Evolutionary conservation across 2,888 invertebrate species (phyloP).

Genomic region (Merodon equestris): DNA sequence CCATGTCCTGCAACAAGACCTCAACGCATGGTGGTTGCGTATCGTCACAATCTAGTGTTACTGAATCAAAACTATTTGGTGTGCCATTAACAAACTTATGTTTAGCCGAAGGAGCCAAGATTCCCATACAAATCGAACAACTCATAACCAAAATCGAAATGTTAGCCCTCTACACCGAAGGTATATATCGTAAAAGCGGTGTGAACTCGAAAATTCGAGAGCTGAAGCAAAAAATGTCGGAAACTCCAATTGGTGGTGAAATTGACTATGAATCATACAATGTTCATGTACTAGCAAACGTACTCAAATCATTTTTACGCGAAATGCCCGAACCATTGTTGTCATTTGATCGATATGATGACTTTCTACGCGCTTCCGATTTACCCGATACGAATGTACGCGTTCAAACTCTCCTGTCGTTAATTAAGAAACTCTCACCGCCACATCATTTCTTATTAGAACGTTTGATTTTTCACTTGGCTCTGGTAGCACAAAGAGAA

Average conservation of each 20-base stretch:
- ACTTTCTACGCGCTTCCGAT: constrained; percentile 93
- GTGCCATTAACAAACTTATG: constrained; percentile 87
- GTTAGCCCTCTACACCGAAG: constrained; percentile 94
- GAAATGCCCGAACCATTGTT: constrained; percentile 96
- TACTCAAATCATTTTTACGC: constrained; percentile 92
- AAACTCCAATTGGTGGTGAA: constrained; percentile 83
- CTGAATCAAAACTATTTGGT: constrained; percentile 84
- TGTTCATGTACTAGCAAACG: constrained; percentile 93
- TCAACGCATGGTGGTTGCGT: constrained; percentile 72
- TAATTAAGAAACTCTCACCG: constrained; percentile 92
- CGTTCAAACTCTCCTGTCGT: constrained; percentile 90
- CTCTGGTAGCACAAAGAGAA: constrained; percentile 92
- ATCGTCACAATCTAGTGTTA: constrained; percentile 68
- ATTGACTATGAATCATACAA: constrained; percentile 88
- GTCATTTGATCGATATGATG: constrained; percentile 96
- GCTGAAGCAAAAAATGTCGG: constrained; percentile 87
- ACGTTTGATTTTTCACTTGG: constrained; percentile 94
- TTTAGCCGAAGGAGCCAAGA: constrained; percentile 84
- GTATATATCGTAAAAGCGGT: constrained; percentile 95
- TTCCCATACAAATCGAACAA: constrained; percentile 93
- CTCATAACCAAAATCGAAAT: constrained; percentile 94
- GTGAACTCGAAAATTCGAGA: constrained; percentile 89
- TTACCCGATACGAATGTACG: constrained; percentile 90
- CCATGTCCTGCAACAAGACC: constrained; percentile 86
- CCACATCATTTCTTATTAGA: constrained; percentile 94